Base-by-base conservation (phyloP, 2,888 invertebrate genomes). In the Gasteruption jaculator region DNA sequence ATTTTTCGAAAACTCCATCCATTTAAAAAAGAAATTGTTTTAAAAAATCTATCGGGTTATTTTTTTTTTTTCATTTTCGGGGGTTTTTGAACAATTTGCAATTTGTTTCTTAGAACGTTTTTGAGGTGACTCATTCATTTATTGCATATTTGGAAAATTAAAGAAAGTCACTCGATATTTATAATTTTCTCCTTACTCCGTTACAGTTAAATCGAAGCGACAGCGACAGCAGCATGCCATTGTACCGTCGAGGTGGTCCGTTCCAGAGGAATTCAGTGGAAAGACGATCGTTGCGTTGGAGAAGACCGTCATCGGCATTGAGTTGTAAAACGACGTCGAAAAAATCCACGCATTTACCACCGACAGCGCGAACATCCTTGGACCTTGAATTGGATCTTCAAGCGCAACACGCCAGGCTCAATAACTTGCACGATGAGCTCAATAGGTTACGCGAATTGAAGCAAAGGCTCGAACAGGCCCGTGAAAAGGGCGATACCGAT, bases 221-320 rank as follows among this genome's bases (percentile, higher is more conserved):
- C 73, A 94, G 94, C 46, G 95, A 96, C 71, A 94, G 93, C 58
- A 91, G 93, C 27, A 94, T 95, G 91, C 91, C 91, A 27, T 80
- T 91, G 57, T 89, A 89, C 68, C 74, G 83, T 65, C 78, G 78
- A 63, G 78, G 58, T 51, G 85, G 85, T 41, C 89, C 92, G 31
- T 96, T 96, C 75, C 91, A 93, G 71, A 78, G 95, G 38, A 91
- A 90, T 58, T 86, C 93, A 14, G 79, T 90, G 14, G 93, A 94
- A 68, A 79, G 96, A 55, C 78, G 94, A 45, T 93, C 93, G n/a
- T 74, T 95, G 40, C 79, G 95, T 63, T 89, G 85, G 78, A 78
- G 83, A 50, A 68, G 77, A 31, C 75, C 75, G 5, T 79, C 81
- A 14, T 76, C 77, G 2, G 69, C 69, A 0, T 48, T 71, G n/a